Evolutionary conservation across 1,140 invertebrate genomes (phyloP).

Genomic region (Contarinia nasturtii): DNA sequence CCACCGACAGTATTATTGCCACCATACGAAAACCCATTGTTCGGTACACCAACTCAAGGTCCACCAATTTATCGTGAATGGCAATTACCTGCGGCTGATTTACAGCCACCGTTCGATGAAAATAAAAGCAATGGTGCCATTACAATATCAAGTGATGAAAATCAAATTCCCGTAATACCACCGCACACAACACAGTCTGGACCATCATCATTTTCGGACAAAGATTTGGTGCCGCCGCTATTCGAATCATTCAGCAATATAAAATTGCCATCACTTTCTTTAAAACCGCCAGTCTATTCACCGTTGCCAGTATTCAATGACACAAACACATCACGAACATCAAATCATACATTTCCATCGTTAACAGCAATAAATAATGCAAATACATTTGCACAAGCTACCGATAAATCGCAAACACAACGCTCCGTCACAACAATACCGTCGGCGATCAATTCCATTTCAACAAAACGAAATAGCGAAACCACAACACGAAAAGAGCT

Average conservation of each 20-base stretch:
- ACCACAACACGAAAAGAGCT: slow-evolving; percentile 5
- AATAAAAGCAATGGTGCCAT: background rate
- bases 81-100: slow-evolving; percentile 33
- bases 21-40: slow-evolving; percentile 16
- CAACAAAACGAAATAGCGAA: slow-evolving; percentile 6
- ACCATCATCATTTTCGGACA: slow-evolving; percentile 8
- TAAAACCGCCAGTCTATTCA: slow-evolving; percentile 2
- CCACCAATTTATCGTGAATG: slow-evolving; percentile 39
- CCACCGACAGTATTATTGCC: slow-evolving; percentile 13
- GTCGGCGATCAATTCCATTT: slow-evolving; percentile 4
- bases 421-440: slow-evolving; percentile 15
- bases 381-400: slow-evolving; percentile 4
- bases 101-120: slow-evolving; percentile 26
- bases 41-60: slow-evolving; percentile 31
- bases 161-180: slow-evolving; percentile 10
- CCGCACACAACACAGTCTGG: slow-evolving; percentile 17
- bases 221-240: background rate
- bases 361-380: slow-evolving; percentile 3
- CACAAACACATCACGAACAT: slow-evolving; percentile 3
- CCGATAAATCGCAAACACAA: slow-evolving; percentile 12
- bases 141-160: background rate
- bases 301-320: slow-evolving; percentile 5
- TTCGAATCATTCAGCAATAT: background rate
- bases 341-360: slow-evolving; percentile 3
- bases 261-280: slow-evolving; percentile 6